Evolutionary conservation across 2,113 vertebrate genomes (phyloP), one percentile per base, ranked within the genome.

Genomic region (Fulmarus glacialis): DNA sequence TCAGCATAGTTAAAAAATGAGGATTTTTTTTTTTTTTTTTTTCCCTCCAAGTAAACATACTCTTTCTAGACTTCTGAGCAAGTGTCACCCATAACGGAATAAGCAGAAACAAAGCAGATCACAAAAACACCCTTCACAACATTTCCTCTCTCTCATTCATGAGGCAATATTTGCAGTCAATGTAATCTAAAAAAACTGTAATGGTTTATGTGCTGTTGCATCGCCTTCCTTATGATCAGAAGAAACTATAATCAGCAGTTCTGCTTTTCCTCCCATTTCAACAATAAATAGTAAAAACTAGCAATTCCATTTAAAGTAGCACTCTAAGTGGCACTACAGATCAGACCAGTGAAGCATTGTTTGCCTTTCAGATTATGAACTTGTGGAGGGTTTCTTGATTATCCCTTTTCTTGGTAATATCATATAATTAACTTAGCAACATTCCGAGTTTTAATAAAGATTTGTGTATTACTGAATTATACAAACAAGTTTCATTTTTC

Each of bases 361-460:
- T 93, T 97, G 90, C 93, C 77, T 95, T 96, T 87, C 71, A 88
- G 72, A 91, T 93, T 97, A 74, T 38, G 90, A 97, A 92, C 2
- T 85, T 93, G 15, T 88, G 45, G 90, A 96, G 89, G 88, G 86
- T 91, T 83, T 91, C 90, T 96, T 95, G 94, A 95, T 98, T 96
- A 95, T 93, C 43, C 36, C 34, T 91, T 87, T 82, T 86, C 64
- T 72, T 88, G 70, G 48, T 82, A 97, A 91, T 93, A 56, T 93
- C 32, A 59, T 93, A 59, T 88, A 97, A 97, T 96, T 96, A 97
- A 93, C 72, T 95, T 94, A 96, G 77, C 71, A 92, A 48, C 50
- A 80, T 88, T 97, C 74, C 93, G 64, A 86, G 52, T 96, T 96
- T 96, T 96, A 94, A 96, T 94, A 96, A 97, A 96, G 90, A 88